Percentiles rank a stretch among this genome's conserved stretches.
These are phyloP conservation scores for Trinorchestia longiramus DNA, from an alignment of 1,140 invertebrate genomes.

Conservation along the genomic window DNA sequence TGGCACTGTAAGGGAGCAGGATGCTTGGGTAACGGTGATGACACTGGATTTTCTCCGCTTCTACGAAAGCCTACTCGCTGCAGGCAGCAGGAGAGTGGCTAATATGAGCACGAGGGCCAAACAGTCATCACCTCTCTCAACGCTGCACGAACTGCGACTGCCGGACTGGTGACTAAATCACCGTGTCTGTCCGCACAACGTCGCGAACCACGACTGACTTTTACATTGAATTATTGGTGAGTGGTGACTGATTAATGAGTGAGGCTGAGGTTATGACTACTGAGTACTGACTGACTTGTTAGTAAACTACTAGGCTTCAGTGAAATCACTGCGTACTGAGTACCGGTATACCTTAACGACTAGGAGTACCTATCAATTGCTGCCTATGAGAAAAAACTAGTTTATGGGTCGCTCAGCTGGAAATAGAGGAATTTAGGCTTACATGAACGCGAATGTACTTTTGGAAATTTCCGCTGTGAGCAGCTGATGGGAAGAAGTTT, in stretches of 20 bases:
- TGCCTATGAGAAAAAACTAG: neutral
- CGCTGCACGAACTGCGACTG: neutral
- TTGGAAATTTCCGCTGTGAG: neutral
- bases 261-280: too few relatives aligned
- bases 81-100: neutral
- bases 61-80: neutral
- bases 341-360: neutral
- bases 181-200: too few relatives aligned
- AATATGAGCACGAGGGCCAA: neutral
- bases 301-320: neutral
- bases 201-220: too few relatives aligned
- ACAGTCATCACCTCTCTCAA: neutral
- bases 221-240: too few relatives aligned
- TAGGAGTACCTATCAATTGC: neutral
- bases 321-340: neutral
- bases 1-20: neutral
- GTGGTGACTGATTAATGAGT: too few relatives aligned
- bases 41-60: neutral
- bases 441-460: neutral
- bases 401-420: neutral
- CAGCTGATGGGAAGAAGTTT: neutral
- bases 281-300: neutral
- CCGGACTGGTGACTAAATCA: too few relatives aligned
- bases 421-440: neutral
- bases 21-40: neutral